Evolutionary conservation across 2,797 vertebrate species (phyloP).

Genomic region (Myripristis murdjan): DNA sequence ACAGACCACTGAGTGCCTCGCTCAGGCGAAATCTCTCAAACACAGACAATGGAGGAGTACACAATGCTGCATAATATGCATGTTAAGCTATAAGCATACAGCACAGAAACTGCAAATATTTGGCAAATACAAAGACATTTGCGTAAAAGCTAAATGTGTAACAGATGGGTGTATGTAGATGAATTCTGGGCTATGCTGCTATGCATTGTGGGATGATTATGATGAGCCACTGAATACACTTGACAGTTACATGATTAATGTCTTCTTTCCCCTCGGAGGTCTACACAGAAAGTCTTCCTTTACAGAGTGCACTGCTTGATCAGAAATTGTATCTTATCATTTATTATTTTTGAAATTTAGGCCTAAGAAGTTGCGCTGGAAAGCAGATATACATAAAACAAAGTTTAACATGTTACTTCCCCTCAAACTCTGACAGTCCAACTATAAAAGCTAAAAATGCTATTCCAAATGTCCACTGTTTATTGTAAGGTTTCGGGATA

Average conservation of each 20-base stretch:
- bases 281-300: constrained; percentile 47
- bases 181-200: constrained; percentile 59
- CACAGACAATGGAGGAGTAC: constrained; percentile 50
- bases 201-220: constrained; percentile 57
- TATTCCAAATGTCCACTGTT: constrained; percentile 48
- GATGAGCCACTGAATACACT: constrained; percentile 60
- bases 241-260: constrained; percentile 26
- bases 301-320: constrained; percentile 47
- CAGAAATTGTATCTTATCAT: constrained; percentile 47
- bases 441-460: constrained; percentile 60
- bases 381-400: constrained; percentile 56
- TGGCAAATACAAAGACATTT: constrained; percentile 47
- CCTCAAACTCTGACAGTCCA: constrained; percentile 39
- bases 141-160: constrained; percentile 61
- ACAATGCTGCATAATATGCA: constrained; percentile 34
- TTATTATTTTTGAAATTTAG: constrained; percentile 47
- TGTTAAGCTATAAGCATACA: constrained; percentile 45
- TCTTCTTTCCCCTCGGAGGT: constrained; percentile 35
- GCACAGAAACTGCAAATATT: constrained; percentile 45
- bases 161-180: constrained; percentile 50
- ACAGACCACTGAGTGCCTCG: constrained; percentile 26
- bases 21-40: constrained; percentile 54
- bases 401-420: constrained; percentile 48
- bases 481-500: constrained; percentile 43
- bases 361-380: constrained; percentile 41